Evolutionary conservation across 2,797 vertebrate genomes (phyloP).

Genomic region (Lutjanus campechanus): DNA sequence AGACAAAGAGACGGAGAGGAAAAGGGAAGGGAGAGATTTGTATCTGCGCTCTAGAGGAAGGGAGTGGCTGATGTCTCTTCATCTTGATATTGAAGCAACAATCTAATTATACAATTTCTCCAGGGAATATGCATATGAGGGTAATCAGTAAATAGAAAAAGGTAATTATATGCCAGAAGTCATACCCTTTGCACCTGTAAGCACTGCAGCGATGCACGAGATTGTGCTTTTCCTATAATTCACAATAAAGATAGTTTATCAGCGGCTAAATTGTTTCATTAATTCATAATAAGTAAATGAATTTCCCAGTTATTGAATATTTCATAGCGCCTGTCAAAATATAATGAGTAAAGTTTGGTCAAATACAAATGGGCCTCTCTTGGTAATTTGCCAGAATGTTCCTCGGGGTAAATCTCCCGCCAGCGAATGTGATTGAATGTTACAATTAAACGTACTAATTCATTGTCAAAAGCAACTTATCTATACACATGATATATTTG

Average conservation of each 20-base stretch:
- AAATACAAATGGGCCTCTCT: constrained; percentile 81
- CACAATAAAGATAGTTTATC: constrained; percentile 78
- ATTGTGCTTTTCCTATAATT: constrained; percentile 57
- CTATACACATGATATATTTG: constrained; percentile 84
- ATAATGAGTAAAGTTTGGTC: constrained; percentile 83
- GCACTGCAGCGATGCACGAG: constrained; percentile 65
- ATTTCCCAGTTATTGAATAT: constrained; percentile 82
- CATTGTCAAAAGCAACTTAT: constrained; percentile 85
- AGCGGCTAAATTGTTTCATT: constrained; percentile 81
- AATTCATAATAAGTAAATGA: constrained; percentile 84
- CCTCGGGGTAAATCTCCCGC: constrained; percentile 73
- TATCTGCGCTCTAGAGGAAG: constrained; percentile 72
- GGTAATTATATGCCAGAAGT: constrained; percentile 84
- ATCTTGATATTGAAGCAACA: constrained; percentile 83
- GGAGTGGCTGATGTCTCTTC: constrained; percentile 74
- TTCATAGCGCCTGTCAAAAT: constrained; percentile 83
- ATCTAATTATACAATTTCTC: constrained; percentile 84
- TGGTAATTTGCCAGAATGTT: constrained; percentile 80
- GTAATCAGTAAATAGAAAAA: constrained; percentile 85
- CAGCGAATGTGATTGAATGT: constrained; percentile 83
- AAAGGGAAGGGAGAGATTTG: constrained; percentile 53
- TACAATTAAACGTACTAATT: constrained; percentile 86
- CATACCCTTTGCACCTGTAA: constrained; percentile 79
- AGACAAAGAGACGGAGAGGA: constrained; percentile 55
- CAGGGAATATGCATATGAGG: constrained; percentile 80